Conservation (phyloP, 2,888 invertebrate genomes). For the Pemphredon lugubris region DNA sequence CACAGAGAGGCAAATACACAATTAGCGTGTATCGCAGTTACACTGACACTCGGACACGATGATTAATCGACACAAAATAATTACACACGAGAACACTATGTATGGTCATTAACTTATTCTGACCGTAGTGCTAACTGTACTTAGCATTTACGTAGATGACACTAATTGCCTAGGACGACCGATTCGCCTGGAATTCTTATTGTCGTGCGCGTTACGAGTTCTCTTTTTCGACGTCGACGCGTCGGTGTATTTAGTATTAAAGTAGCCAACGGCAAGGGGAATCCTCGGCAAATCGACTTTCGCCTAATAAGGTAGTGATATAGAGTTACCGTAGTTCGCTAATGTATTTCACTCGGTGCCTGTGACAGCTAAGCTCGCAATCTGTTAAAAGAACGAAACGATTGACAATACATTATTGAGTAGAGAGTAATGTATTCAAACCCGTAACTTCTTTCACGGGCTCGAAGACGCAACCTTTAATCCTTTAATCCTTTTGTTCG, state of each 20-base stretch:
- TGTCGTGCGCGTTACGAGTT: constrained; percentile 26
- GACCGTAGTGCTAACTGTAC: constrained; percentile 78
- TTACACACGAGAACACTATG: constrained; percentile 42
- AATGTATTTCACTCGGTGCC: constrained; percentile 72
- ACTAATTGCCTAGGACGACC: constrained; percentile 74
- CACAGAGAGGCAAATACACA: neutral
- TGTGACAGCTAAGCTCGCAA: constrained; percentile 62
- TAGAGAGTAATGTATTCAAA: constrained; percentile 37
- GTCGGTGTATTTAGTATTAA: constrained; percentile 33
- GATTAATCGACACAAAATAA: constrained; percentile 18
- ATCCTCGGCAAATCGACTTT: constrained; percentile 50
- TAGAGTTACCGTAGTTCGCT: constrained; percentile 71
- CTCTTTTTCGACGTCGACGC: constrained; percentile 11
- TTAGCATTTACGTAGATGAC: constrained; percentile 77
- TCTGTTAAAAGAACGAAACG: constrained; percentile 47
- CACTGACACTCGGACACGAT: constrained; percentile 7
- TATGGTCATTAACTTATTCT: constrained; percentile 76
- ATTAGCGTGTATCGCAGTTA: neutral
- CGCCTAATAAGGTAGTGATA: constrained; percentile 78
- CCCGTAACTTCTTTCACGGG: constrained; percentile 31
- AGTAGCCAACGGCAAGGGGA: constrained; percentile 24
- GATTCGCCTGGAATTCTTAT: constrained; percentile 47
- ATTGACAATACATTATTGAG: constrained; percentile 57
- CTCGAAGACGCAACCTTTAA: neutral
- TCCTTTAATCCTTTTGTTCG: too few relatives aligned